phyloP scores from a whole-genome alignment of 2,113 vertebrate species.

The Chlamydotis undulata region DNA sequence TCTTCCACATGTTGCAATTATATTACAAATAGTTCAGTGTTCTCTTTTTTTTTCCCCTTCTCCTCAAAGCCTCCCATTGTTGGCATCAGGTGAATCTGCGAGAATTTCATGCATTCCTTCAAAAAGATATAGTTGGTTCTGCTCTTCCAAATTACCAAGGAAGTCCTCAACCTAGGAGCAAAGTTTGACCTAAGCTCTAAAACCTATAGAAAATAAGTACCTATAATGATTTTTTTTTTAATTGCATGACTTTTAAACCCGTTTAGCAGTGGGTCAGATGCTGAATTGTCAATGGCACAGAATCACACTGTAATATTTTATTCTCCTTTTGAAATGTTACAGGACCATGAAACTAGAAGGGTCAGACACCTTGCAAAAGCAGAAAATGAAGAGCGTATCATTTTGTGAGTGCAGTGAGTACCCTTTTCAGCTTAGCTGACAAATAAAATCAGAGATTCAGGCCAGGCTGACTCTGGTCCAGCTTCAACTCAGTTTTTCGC shows the following conservation, averaged over 20 bases:
- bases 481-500: neutral
- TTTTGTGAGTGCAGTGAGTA: neutral
- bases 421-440: neutral
- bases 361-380: neutral
- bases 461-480: neutral
- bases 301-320: neutral
- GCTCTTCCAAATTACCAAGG: neutral
- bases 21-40: neutral
- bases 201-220: neutral
- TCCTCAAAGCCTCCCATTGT: neutral
- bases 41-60: neutral
- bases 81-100: neutral
- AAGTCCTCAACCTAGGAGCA: neutral
- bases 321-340: neutral
- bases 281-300: neutral
- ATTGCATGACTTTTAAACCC: neutral
- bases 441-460: neutral
- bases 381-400: neutral
- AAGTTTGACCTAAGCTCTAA: neutral
- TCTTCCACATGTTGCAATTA: neutral
- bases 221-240: neutral
- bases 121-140: neutral
- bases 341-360: neutral
- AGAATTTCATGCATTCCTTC: neutral
- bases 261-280: neutral